These are phyloP conservation scores for Pantherophis guttatus DNA, from an alignment of 2,113 vertebrate genomes.

Conservation along the genomic window DNA sequence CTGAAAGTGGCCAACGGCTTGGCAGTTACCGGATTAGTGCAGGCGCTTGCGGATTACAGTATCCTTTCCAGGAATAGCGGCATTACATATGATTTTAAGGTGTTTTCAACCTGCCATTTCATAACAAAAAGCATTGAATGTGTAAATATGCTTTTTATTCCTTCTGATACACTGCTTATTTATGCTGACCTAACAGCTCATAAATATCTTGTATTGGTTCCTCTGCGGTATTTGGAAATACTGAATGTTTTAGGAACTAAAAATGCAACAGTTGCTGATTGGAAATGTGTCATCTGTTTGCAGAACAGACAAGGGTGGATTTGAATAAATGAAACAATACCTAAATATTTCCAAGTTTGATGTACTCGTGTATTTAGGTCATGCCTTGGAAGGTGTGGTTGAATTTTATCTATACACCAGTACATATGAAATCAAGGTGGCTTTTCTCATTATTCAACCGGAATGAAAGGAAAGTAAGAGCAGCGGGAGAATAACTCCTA, in stretches of 20 bases:
- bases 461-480: background rate
- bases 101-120: background rate
- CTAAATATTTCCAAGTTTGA: background rate
- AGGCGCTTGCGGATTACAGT: constrained; percentile 93
- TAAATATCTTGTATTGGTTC: background rate
- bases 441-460: background rate
- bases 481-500: background rate
- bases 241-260: background rate
- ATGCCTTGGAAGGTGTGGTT: background rate
- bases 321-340: constrained; percentile 10
- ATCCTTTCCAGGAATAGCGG: constrained; percentile 75
- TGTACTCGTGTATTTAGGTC: fast-evolving
- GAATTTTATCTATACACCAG: constrained; percentile 1
- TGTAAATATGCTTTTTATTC: background rate
- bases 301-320: background rate
- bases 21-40: constrained; percentile 87
- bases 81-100: background rate
- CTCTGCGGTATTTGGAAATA: background rate
- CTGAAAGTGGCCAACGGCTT: constrained; percentile 88
- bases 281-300: background rate
- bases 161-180: background rate
- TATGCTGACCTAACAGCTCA: background rate
- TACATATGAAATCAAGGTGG: background rate
- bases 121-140: background rate
- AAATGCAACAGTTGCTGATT: background rate